Evolutionary conservation across 2,797 vertebrate genomes (phyloP).

Genomic region (Microctenopoma steveboyesi): DNA sequence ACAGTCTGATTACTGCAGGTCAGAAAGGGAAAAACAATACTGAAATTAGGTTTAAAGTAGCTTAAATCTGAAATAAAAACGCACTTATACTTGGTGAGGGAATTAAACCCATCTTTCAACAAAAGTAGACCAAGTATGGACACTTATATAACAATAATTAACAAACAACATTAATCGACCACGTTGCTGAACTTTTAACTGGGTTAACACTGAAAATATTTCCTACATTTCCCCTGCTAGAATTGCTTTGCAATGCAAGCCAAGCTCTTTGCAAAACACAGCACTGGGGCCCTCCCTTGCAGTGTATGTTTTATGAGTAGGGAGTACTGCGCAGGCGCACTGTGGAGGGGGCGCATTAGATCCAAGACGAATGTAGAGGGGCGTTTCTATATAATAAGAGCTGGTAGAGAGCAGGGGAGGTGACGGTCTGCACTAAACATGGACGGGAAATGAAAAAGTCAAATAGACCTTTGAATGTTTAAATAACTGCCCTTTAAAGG

Average conservation of each 20-base stretch:
- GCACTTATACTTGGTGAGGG: no score
- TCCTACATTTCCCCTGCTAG: fast-evolving
- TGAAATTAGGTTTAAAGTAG: no score
- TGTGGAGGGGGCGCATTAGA: neutral
- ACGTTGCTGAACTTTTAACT: no score
- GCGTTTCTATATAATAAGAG: slow-evolving; percentile 44
- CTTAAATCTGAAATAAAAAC: no score
- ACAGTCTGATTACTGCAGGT: neutral
- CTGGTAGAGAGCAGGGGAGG: slow-evolving; percentile 18
- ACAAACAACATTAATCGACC: neutral
- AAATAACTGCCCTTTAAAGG: slow-evolving; percentile 22
- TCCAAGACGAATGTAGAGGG: slow-evolving; percentile 26
- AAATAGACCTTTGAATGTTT: slow-evolving; percentile 20
- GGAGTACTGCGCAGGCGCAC: slow-evolving; percentile 49
- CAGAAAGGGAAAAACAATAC: no score
- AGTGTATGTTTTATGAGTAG: neutral
- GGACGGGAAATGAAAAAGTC: slow-evolving; percentile 35
- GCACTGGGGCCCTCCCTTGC: neutral
- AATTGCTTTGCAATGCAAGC: neutral
- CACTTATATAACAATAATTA: no score
- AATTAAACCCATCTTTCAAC: no score
- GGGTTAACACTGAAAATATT: neutral
- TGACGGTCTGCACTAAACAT: slow-evolving; percentile 43
- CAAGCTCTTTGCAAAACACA: no score
- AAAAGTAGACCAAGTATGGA: no score